phyloP scores from a whole-genome alignment of 2,888 invertebrate genomes.

The Hypsopygia costalis region DNA sequence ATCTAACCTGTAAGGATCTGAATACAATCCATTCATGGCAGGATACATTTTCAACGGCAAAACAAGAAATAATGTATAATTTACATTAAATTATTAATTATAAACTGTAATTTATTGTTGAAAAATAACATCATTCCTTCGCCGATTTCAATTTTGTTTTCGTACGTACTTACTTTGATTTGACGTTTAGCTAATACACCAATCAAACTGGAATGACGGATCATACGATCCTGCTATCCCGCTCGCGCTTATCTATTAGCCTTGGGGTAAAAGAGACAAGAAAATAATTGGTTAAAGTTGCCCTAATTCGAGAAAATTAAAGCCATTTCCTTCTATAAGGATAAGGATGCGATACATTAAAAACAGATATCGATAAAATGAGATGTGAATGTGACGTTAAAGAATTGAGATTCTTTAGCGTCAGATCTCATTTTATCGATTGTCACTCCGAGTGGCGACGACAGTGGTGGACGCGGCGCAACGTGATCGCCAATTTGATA shows the following conservation, averaged over 20 bases:
- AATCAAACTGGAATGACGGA: slow-evolving; percentile 46
- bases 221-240: slow-evolving; percentile 65
- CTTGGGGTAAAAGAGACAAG: slow-evolving; percentile 33
- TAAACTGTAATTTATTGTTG: slow-evolving; percentile 1
- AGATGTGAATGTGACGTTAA: no score
- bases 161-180: slow-evolving; percentile 1
- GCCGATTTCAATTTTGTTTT: slow-evolving; percentile 22
- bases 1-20: slow-evolving; percentile 72
- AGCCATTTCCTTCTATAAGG: neutral
- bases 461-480: no score
- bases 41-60: slow-evolving; percentile 51
- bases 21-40: slow-evolving; percentile 66
- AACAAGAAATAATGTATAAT: neutral
- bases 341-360: neutral
- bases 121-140: slow-evolving; percentile 41
- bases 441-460: no score
- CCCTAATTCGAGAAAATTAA: slow-evolving; percentile 20
- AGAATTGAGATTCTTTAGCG: no score
- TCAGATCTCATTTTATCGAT: no score
- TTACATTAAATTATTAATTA: neutral
- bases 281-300: slow-evolving; percentile 31
- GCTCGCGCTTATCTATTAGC: slow-evolving; percentile 24
- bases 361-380: neutral
- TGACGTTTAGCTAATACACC: slow-evolving; percentile 21
- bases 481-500: no score